These are phyloP conservation scores for Axea sp. DNA, from an alignment of 2,888 invertebrate species.

Conservation along the genomic window DNA sequence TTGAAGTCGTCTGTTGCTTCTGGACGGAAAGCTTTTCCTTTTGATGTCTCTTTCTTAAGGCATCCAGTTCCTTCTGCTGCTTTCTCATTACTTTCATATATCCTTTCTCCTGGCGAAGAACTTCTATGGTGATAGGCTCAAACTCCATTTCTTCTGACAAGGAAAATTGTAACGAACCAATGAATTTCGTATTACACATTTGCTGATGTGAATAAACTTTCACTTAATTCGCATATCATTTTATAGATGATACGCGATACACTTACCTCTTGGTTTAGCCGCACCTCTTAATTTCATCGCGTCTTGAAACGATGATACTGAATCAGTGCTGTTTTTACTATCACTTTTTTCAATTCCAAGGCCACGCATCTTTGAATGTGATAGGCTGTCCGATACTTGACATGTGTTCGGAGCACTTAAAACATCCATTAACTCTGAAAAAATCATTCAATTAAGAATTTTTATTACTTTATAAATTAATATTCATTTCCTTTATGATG, in stretches of 20 bases:
- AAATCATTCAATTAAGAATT: slow-evolving; percentile 1
- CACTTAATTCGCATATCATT: slow-evolving; percentile 46
- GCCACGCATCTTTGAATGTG: slow-evolving; percentile 93
- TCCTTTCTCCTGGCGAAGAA: slow-evolving; percentile 92
- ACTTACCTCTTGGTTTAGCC: slow-evolving; percentile 74
- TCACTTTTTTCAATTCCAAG: slow-evolving; percentile 94
- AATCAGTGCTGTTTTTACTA: slow-evolving; percentile 77
- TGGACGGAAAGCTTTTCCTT: slow-evolving; percentile 95
- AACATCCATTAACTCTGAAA: slow-evolving; percentile 96
- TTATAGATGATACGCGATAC: slow-evolving; percentile 17
- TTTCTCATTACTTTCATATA: slow-evolving; percentile 96
- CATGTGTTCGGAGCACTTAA: slow-evolving; percentile 91
- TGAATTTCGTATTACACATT: slow-evolving; percentile 42
- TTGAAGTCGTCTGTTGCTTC: slow-evolving; percentile 92
- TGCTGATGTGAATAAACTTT: slow-evolving; percentile 37
- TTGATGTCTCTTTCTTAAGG: slow-evolving; percentile 93
- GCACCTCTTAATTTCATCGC: slow-evolving; percentile 68
- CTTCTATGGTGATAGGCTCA: slow-evolving; percentile 94
- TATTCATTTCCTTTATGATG: too few species aligned
- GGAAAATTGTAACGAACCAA: slow-evolving; percentile 37
- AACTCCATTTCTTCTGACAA: slow-evolving; percentile 83
- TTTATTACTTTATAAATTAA: too few species aligned
- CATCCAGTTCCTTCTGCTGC: slow-evolving; percentile 96
- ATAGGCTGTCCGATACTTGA: slow-evolving; percentile 70
- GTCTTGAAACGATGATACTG: slow-evolving; percentile 69